These are phyloP conservation scores for Tinamus major DNA, from an alignment of 2,797 vertebrate species.

Conservation along the genomic window DNA sequence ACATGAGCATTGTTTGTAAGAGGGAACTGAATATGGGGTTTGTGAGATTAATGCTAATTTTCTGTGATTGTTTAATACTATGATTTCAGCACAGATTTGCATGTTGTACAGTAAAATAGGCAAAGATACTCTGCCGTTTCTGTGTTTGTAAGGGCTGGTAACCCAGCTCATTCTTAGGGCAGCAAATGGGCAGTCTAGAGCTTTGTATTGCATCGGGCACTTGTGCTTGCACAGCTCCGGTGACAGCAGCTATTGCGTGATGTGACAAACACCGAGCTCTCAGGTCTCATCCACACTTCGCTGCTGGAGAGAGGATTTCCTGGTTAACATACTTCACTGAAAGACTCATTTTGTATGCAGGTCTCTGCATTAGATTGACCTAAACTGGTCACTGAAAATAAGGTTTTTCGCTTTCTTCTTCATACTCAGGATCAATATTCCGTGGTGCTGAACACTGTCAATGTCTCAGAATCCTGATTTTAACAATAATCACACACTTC, in stretches of 20 bases:
- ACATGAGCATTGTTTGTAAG: not conserved
- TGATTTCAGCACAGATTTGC: not conserved
- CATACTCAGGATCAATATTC: not conserved
- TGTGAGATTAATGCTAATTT: not conserved
- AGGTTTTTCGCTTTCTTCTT: not conserved
- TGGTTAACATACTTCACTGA: not conserved
- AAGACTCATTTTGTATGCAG: not conserved
- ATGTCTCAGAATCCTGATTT: not conserved
- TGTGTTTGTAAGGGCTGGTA: not conserved
- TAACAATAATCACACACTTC: fast-evolving
- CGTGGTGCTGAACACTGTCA: not conserved
- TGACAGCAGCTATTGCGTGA: not conserved
- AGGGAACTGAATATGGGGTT: not conserved
- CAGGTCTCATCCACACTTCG: not conserved
- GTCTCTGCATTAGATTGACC: not conserved
- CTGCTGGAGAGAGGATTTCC: not conserved
- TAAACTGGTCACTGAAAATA: not conserved
- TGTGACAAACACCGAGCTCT: not conserved
- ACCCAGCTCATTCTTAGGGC: not conserved
- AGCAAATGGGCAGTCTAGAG: not conserved
- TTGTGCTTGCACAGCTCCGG: not conserved
- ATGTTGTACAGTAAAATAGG: not conserved
- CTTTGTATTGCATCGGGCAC: not conserved
- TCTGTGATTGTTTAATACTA: not conserved
- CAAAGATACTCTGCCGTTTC: not conserved